Base-by-base conservation (phyloP, 2,888 invertebrate species). In the Cryptus armator region DNA sequence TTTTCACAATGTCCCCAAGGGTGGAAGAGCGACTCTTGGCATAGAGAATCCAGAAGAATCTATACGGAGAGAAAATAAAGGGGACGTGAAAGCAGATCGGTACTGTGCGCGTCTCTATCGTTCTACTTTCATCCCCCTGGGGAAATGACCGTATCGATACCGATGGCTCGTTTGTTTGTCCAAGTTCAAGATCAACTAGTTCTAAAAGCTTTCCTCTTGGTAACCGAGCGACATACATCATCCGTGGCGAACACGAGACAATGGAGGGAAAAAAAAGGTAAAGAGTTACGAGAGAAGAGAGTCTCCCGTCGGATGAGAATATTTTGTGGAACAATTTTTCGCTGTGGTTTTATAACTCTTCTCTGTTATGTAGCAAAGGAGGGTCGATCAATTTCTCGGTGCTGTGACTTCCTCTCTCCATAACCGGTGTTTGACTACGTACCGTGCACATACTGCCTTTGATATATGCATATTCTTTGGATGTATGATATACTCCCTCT, bases 121-220 rank as follows among this genome's bases (percentile, higher is more conserved):
- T 29, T 59, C 53, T 66, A 62, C 10, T 4, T 19, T 56, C 56
- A 24, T 56, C 10, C 56, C 56, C 56, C 56, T 12, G 24, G 56
- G 56, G 56, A 56, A 24, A 9, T 56, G 56, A 24, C 56, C 56
- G 24, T 10, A 56, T 56, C 56, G 56, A 56, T 56, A 10, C 56
- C 24, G 56, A 56, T 24, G 10, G 19, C 24, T 56, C 56, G 62
- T 79, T 83, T 79, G 79, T 75, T 75, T 75, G 53, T 66, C 44
- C 83, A 79, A 79, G 83, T 83, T 83, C 70, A 83, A 79, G 79
- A 83, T 79, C 83, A 79, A 78, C 78, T n/a, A 51, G 29, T 67
- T 75, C 24, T 46, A 48, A 70, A 70, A 79, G 68, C 44, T 59
- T 75, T 75, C 75, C 64, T 51, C 64, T 9, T 14, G 37, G 79